These are phyloP conservation scores for Perdix hodgsoniae DNA, from an alignment of 2,797 vertebrate species.

Conservation along the genomic window DNA sequence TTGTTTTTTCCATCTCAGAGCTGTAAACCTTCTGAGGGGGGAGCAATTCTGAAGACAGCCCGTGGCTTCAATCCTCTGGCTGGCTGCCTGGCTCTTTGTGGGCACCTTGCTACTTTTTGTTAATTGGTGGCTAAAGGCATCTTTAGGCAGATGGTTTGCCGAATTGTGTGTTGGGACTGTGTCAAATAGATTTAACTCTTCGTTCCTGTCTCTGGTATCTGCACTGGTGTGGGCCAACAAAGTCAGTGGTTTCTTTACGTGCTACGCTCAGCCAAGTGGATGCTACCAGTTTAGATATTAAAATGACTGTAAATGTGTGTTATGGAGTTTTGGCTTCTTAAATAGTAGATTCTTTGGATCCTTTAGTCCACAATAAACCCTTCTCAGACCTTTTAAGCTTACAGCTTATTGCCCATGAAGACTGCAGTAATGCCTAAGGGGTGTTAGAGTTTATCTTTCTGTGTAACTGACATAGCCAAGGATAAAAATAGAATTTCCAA, in stretches of 20 bases:
- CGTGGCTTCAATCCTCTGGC: background rate
- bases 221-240: background rate
- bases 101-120: background rate
- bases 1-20: background rate
- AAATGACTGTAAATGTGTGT: background rate
- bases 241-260: background rate
- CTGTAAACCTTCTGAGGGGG: background rate
- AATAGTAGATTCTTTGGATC: conserved; percentile 49
- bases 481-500: conserved; percentile 11
- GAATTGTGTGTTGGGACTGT: background rate
- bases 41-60: background rate
- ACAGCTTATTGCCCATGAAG: conserved; percentile 45
- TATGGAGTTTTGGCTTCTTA: conserved; percentile 16
- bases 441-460: background rate
- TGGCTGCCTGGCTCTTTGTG: background rate
- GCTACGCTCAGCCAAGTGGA: background rate
- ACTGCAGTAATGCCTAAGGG: background rate
- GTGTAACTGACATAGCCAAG: background rate
- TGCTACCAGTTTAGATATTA: background rate
- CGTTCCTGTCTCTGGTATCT: background rate
- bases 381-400: conserved; percentile 66
- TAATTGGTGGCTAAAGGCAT: background rate
- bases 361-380: background rate
- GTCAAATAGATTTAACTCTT: background rate
- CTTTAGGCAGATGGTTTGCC: background rate